Conservation (phyloP, 2,797 vertebrate genomes). For the Peromyscus melanophrys region DNA sequence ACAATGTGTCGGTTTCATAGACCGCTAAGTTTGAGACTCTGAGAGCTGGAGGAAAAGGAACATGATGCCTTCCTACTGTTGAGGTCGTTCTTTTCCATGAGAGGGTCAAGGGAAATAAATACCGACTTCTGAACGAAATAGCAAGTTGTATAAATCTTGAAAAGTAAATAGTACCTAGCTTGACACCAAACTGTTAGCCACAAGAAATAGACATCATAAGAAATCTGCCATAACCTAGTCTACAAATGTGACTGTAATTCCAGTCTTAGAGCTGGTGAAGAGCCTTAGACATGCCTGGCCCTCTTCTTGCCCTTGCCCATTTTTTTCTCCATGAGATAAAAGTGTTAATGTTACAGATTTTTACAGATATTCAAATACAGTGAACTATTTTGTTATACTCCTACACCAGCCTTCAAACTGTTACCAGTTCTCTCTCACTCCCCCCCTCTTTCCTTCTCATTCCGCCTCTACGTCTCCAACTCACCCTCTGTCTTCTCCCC, state of each 20-base stretch:
- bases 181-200: conserved; percentile 19
- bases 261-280: not conserved
- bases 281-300: not conserved
- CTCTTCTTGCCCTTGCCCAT: not conserved
- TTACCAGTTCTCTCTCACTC: too few species aligned
- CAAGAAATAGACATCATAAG: not conserved
- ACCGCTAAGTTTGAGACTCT: not conserved
- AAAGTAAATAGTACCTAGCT: conserved; percentile 56
- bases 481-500: not conserved
- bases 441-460: not conserved
- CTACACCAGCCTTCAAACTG: conserved; percentile 13
- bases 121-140: conserved; percentile 54
- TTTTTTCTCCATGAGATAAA: conserved; percentile 53
- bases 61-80: not conserved
- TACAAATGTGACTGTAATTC: not conserved
- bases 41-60: conserved; percentile 32
- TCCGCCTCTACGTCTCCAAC: not conserved
- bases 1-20: not conserved
- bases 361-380: conserved; percentile 6
- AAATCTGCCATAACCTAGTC: not conserved
- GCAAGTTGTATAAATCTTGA: conserved; percentile 57
- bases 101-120: conserved; percentile 54
- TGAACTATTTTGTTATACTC: conserved; percentile 28
- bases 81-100: conserved; percentile 66
- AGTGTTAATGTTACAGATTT: not conserved